These are phyloP conservation scores for Actinernus sp. DNA, from an alignment of 92 coral and sea anemone species.

Conservation along the genomic window DNA sequence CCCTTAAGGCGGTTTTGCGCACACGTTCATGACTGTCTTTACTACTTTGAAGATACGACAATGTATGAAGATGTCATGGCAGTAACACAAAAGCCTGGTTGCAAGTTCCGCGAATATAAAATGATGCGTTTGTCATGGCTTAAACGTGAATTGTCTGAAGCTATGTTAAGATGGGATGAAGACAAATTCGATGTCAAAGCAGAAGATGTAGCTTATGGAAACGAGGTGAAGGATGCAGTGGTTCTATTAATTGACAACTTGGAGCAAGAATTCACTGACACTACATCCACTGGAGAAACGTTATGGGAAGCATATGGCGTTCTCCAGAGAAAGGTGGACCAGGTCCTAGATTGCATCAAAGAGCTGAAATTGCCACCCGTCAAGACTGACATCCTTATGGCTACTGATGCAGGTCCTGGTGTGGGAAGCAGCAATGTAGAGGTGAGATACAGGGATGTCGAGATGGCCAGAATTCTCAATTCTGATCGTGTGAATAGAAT, in stretches of 20 bases:
- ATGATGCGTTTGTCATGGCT: conserved; percentile 27
- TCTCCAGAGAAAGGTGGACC: conserved; percentile 34
- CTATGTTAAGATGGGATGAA: conserved; percentile 55
- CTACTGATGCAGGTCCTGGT: conserved; percentile 68
- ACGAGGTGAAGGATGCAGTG: conserved; percentile 42
- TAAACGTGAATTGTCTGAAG: conserved; percentile 23
- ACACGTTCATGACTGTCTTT: conserved; percentile 55
- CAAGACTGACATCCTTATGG: conserved; percentile 19
- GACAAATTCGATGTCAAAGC: conserved; percentile 17
- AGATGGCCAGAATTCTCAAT: conserved; percentile 62
- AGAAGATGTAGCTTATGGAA: conserved; percentile 39
- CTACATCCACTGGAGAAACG: conserved; percentile 18
- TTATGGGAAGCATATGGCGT: conserved; percentile 26
- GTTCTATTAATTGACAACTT: conserved; percentile 8
- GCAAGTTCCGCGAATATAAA: conserved; percentile 57
- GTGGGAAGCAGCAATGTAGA: conserved; percentile 43
- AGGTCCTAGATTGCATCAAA: conserved; percentile 22
- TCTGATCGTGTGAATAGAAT: conserved; percentile 48
- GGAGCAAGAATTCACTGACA: conserved; percentile 22
- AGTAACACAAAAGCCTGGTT: conserved; percentile 20
- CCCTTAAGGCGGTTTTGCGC: conserved; percentile 42
- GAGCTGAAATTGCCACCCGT: conserved; percentile 30
- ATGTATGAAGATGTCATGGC: conserved; percentile 56
- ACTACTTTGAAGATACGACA: conserved; percentile 51
- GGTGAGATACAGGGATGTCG: conserved; percentile 45